A percentile compares a stretch with the other conserved stretches of the same genome.
Evolutionary conservation across 2,888 invertebrate genomes (phyloP).

Genomic region (Lasioglossum zephyrum): DNA sequence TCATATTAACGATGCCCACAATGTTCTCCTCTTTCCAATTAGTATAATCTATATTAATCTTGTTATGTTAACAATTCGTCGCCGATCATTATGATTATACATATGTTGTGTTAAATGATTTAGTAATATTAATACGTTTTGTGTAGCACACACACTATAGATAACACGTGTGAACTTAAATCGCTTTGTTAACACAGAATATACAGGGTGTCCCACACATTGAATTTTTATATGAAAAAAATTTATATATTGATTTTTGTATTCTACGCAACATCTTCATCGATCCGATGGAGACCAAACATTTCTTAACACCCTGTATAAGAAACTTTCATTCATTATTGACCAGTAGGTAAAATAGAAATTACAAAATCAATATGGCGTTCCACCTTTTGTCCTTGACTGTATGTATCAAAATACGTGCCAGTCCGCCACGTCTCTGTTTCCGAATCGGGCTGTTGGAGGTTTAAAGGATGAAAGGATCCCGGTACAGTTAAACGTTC

Average conservation of each 20-base stretch:
- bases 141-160: not conserved
- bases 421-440: not conserved
- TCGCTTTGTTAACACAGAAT: not conserved
- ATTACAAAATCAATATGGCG: too few relatives aligned
- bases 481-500: not conserved
- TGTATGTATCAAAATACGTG: not conserved
- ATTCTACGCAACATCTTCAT: too few relatives aligned
- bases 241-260: too few relatives aligned
- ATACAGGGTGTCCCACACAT: too few relatives aligned
- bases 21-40: not conserved
- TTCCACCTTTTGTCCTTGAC: not conserved
- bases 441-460: not conserved
- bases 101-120: not conserved
- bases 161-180: not conserved
- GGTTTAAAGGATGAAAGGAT: not conserved
- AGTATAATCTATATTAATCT: not conserved
- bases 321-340: too few relatives aligned
- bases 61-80: not conserved
- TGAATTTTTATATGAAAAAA: too few relatives aligned
- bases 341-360: too few relatives aligned
- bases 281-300: too few relatives aligned
- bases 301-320: too few relatives aligned
- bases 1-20: not conserved
- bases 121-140: not conserved
- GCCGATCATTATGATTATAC: not conserved